Base-by-base conservation (phyloP, 2,888 invertebrate species). In the Taphrorychus bicolor region DNA sequence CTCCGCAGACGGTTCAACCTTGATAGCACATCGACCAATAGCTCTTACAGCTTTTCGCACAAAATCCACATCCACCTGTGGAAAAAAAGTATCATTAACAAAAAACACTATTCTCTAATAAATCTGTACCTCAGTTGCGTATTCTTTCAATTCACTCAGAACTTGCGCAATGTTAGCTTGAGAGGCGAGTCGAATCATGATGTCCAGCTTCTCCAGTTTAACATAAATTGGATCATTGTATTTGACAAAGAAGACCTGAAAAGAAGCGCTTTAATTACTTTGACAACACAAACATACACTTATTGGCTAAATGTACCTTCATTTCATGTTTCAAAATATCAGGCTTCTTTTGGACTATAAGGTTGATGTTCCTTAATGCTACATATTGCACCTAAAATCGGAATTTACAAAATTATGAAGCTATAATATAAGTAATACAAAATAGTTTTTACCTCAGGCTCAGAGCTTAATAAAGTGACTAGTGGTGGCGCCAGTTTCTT, bases 151-250 rank as follows among this genome's bases (percentile, higher is more conserved):
- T 82, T 99, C 99, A 42, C 98, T 97, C 22, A 99, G 86, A 59
- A 98, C 98, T 83, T 99, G 98, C 1, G 97, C 95, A 76, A 99
- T 99, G 83, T 99, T 99, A 14, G 94, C 92, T 82, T 98, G 97
- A 49, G 96, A 97, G 14, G 99, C 98, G 73, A 99, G 85, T 14
- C 99, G 90, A 77, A 99, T 99, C 98, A 99, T 99, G 65, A 99
- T 99, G 81, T 99, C 99, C 76, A 99, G 80, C 81, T 99, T 99
- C 82, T 99, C 99, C 70, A 99, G 86, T 82, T 99, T 99, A 48
- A 99, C 99, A 82, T 99, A 99, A 81, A 99, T 99, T 0, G 99
- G 99, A 84, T 99, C 99, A 82, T 99, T 99, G 85, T 99, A 99
- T 80, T 99, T 99, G 40, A 99, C 99, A 82, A 99, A 99, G 85